These are phyloP conservation scores for Dascyllus trimaculatus DNA, from an alignment of 2,113 vertebrate genomes.

Conservation along the genomic window DNA sequence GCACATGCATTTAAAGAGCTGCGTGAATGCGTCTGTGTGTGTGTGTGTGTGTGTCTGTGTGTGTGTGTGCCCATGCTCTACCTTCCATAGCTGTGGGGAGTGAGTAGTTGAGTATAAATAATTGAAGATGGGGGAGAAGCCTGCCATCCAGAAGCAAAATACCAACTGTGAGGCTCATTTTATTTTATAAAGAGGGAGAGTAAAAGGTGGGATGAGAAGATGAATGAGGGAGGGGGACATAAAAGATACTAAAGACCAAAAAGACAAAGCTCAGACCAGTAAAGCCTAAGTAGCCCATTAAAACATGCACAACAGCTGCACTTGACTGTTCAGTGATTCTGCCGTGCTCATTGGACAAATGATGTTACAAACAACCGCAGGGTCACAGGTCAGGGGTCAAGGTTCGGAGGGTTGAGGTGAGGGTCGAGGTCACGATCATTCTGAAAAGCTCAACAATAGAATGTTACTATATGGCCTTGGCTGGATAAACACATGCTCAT, in stretches of 20 bases:
- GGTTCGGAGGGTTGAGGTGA: slow-evolving; percentile 51
- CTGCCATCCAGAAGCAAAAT: slow-evolving; percentile 69
- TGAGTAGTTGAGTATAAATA: slow-evolving; percentile 78
- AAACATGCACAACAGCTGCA: slow-evolving; percentile 62
- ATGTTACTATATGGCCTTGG: slow-evolving; percentile 63
- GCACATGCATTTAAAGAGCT: slow-evolving; percentile 67
- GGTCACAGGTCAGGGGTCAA: slow-evolving; percentile 59
- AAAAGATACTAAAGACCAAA: slow-evolving; percentile 30
- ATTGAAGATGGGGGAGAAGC: slow-evolving; percentile 69
- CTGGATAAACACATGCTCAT: slow-evolving; percentile 71
- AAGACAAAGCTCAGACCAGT: slow-evolving; percentile 24
- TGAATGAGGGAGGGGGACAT: neutral
- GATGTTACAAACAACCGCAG: slow-evolving; percentile 17
- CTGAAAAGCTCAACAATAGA: slow-evolving; percentile 64
- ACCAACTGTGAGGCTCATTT: slow-evolving; percentile 65
- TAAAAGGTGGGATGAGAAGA: slow-evolving; percentile 24
- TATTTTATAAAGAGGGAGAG: slow-evolving; percentile 40
- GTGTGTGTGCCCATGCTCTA: slow-evolving; percentile 27
- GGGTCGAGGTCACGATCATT: slow-evolving; percentile 66
- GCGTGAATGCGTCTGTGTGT: slow-evolving; percentile 25
- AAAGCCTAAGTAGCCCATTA: slow-evolving; percentile 36
- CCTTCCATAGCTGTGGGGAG: slow-evolving; percentile 72
- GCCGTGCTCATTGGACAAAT: slow-evolving; percentile 42
- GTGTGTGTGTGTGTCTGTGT: slow-evolving; percentile 38
- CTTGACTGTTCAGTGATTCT: slow-evolving; percentile 22